Evolutionary conservation across 2,888 invertebrate genomes (phyloP), one percentile per base, ranked within the genome.

Genomic region (Quadroppia sp.): DNA sequence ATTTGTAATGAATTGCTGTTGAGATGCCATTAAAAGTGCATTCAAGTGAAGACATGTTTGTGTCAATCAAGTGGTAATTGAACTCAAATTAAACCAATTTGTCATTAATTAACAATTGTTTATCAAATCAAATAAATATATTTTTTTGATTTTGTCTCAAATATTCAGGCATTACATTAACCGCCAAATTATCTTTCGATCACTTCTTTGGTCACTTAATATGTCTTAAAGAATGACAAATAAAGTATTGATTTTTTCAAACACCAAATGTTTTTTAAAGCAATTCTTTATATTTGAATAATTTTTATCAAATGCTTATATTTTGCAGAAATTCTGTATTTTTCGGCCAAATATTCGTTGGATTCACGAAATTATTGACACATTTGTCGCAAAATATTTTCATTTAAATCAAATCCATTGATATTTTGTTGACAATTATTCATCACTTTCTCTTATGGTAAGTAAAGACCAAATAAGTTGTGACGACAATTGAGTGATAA

Each of bases 201-300:
- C 67, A 67, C 67, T 67, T 32, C 67, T 67, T 67, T 67, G 67
- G 67, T 23, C 42, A 64, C 36, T 11, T 13, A 36, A 6, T 23
- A 25, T 56, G 23, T 13, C 32, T 64, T 61, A 30, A 64, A 64
- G 64, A 36, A 64, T 64, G 64, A 64, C 32, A 64, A 50, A 50
- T 50, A 50, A 50, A 50, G 20, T 50, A 50, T 64, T 32, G 20
- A 64, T 32, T 64, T 3, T 36, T 4, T 9, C 4, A 48, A 48
- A 48, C n/a, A n/a, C 23, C n/a, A 56, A 56, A 28, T 25, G n/a
- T 13, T 28, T 56, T 23, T 56, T 25, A 28, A 53, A 53, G 4
- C 28, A 9, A 25, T 56, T 53, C 28, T 56, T 9, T 7, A 36
- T 7, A 36, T 36, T 36, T 9, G 9, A 36, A 36, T 36, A 4